A percentile compares a stretch with the other conserved stretches of the same genome.
Conservation (phyloP, 2,888 invertebrate genomes). For the Nasonia oneida region DNA sequence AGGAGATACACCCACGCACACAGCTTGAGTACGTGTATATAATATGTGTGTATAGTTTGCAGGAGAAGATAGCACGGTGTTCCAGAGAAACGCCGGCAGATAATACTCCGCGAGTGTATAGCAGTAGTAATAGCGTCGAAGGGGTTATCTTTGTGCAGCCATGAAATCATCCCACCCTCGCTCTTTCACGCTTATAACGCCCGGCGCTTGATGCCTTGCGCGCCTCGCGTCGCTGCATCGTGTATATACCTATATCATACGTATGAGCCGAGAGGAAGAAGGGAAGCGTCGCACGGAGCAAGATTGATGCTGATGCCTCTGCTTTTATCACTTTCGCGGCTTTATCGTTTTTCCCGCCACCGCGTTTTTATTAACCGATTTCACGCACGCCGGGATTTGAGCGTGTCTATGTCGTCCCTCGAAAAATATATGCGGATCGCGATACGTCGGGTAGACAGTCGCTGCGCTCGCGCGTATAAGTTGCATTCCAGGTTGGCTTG, state of each 20-base stretch:
- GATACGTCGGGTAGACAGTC: background rate
- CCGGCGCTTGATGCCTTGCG: background rate
- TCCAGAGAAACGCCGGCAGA: slow-evolving; percentile 61
- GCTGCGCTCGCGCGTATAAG: slow-evolving; percentile 15
- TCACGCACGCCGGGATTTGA: background rate
- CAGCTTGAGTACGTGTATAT: background rate
- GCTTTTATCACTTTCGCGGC: slow-evolving; percentile 28
- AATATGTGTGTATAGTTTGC: background rate
- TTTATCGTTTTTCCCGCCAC: background rate
- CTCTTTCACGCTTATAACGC: background rate
- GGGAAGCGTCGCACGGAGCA: background rate
- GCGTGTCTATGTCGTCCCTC: background rate
- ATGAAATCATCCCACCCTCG: slow-evolving; percentile 42
- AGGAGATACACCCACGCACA: background rate
- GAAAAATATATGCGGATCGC: too few relatives aligned
- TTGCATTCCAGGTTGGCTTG: slow-evolving; percentile 63
- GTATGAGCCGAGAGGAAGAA: background rate
- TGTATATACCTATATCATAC: too few relatives aligned
- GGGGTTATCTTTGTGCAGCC: slow-evolving; percentile 50
- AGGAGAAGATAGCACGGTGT: slow-evolving; percentile 28
- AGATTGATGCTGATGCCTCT: slow-evolving; percentile 47
- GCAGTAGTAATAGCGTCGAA: slow-evolving; percentile 62
- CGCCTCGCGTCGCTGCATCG: background rate
- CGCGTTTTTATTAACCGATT: background rate
- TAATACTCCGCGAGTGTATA: slow-evolving; percentile 64